A percentile compares a stretch with the other conserved stretches of the same genome.
These are phyloP conservation scores for Dorcus hopei DNA, from an alignment of 2,888 invertebrate genomes.

Conservation along the genomic window DNA sequence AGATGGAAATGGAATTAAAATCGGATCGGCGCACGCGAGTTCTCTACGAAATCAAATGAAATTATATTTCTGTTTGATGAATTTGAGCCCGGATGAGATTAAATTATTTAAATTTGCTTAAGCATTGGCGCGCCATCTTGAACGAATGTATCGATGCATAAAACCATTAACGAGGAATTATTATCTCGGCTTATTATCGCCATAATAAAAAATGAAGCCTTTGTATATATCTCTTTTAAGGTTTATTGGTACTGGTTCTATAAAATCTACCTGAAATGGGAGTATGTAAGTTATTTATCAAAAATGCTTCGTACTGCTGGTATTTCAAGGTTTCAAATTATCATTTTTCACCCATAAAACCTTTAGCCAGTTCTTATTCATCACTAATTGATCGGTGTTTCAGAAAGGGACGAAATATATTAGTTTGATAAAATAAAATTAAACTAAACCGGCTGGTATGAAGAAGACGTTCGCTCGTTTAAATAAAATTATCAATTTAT, in stretches of 20 bases:
- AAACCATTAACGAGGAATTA: background rate
- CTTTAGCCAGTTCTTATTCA: slow-evolving; percentile 4
- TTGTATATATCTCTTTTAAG: background rate
- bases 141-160: background rate
- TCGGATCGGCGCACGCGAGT: slow-evolving; percentile 31
- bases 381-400: background rate
- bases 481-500: too few relatives aligned
- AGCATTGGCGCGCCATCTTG: background rate
- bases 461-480: too few relatives aligned
- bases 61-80: slow-evolving; percentile 32
- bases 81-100: slow-evolving; percentile 15
- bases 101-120: slow-evolving; percentile 8
- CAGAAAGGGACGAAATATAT: background rate
- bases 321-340: slow-evolving; percentile 40
- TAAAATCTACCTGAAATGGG: slow-evolving; percentile 40
- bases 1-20: slow-evolving; percentile 38
- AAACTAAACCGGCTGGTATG: too few relatives aligned
- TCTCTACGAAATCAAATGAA: slow-evolving; percentile 33
- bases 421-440: background rate
- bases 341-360: slow-evolving; percentile 35
- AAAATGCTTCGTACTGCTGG: slow-evolving; percentile 36
- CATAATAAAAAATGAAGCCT: slow-evolving; percentile 8
- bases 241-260: slow-evolving; percentile 28
- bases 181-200: slow-evolving; percentile 7
- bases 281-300: slow-evolving; percentile 39